A percentile compares a stretch with the other conserved stretches of the same genome.
Conservation (phyloP, 1,140 invertebrate species). For the Caenorhabditis brenneri region DNA sequence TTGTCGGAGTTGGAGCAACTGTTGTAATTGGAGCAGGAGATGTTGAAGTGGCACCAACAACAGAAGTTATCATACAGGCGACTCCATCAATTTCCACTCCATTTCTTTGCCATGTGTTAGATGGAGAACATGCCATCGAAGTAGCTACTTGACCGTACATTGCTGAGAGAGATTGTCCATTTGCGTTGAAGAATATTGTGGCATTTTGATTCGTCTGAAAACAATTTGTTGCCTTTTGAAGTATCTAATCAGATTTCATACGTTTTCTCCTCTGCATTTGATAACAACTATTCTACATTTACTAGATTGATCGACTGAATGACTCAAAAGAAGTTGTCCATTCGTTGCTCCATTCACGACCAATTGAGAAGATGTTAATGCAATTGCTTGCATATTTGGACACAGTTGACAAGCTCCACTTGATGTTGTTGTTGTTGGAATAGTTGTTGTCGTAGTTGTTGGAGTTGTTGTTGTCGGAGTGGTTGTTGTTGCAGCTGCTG, state of each 20-base stretch:
- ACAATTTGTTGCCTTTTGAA: background rate
- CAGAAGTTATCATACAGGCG: constrained; percentile 24
- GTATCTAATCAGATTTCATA: background rate
- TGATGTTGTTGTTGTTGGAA: background rate
- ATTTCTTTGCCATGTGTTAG: background rate
- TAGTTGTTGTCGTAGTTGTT: background rate
- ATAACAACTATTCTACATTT: constrained; percentile 11
- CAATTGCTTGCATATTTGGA: constrained; percentile 27
- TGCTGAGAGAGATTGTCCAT: constrained; percentile 5
- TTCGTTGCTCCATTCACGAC: constrained; percentile 7
- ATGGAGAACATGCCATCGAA: background rate
- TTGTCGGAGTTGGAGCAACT: background rate
- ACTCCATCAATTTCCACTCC: constrained; percentile 13
- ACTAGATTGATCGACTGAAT: constrained; percentile 19
- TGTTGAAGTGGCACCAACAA: constrained; percentile 4
- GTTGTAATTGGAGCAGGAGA: constrained; percentile 27
- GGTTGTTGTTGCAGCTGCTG: background rate
- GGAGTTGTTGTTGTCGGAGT: background rate
- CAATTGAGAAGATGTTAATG: background rate
- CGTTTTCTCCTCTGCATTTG: constrained; percentile 28
- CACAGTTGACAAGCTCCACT: background rate
- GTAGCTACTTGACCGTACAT: constrained; percentile 2
- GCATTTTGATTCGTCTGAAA: constrained; percentile 10
- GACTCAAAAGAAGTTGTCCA: constrained; percentile 25
- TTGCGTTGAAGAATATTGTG: constrained; percentile 17